Evolutionary conservation across 2,888 invertebrate genomes (phyloP), one percentile per base, ranked within the genome.

Genomic region (Sminthurides aquaticus): DNA sequence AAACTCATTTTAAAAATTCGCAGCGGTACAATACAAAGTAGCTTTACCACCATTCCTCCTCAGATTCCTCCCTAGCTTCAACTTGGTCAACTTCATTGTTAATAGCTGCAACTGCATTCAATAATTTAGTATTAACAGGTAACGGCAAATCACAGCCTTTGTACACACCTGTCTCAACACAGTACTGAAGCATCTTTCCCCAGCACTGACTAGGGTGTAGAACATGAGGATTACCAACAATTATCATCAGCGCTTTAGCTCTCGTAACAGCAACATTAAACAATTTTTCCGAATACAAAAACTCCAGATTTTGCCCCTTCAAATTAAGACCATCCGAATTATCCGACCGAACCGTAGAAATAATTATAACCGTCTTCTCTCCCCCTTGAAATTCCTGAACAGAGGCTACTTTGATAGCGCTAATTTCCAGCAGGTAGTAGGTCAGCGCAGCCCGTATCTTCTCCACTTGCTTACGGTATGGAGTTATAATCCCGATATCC

Each of bases 351-450:
- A 90, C 93, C 0, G 90, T 90, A 0, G 89, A 87, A 61, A 92
- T 84, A 5, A 94, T 85, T 57, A 94, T 88, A 1, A 90, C 84
- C 11, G 86, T 81, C 76, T 88, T 87, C 78, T 94, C 93, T 70
- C 89, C 87, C 0, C 93, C 93, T 61, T 68, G 70, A 52, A 70
- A 70, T 49, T 67, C 70, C 29, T 66, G 60, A 15, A 81, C 80
- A 34, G 80, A 79, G 2, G 80, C 81, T n/a, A 75, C 65, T 59
- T 64, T 67, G 1, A 62, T 8, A 24, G 27, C 25, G 20, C 56
- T 28, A 8, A 24, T 25, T 8, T 34, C 2, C 5, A 24, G 20
- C 1, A 57, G 43, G 24, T 62, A 25, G 24, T 22, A 49, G 2
- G 22, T 25, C 8, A 67, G 24, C 5, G 56, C 60, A n/a, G 22